phyloP scores from a whole-genome alignment of 2,797 vertebrate species.

The Ficedula albicollis region DNA sequence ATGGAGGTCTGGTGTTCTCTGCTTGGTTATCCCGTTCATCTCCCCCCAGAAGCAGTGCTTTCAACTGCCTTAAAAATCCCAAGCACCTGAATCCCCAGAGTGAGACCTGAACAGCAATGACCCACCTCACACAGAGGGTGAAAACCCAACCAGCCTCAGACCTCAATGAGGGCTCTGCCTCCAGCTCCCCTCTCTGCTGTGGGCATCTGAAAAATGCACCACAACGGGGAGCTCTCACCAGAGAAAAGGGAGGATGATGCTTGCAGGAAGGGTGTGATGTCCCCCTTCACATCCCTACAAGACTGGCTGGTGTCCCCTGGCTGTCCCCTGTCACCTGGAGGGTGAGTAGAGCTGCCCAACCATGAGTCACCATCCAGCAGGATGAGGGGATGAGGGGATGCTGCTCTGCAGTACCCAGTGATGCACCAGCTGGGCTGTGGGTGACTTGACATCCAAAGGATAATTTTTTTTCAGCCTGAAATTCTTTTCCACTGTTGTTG shows the following conservation, averaged over 20 bases:
- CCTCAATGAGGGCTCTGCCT: fast-evolving
- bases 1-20: neutral
- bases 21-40: neutral
- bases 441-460: neutral
- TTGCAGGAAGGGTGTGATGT: neutral
- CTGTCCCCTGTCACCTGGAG: too few relatives aligned
- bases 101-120: fast-evolving
- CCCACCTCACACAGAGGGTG: fast-evolving
- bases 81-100: neutral
- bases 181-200: neutral
- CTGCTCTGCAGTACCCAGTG: fast-evolving
- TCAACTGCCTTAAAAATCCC: neutral
- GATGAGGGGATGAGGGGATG: neutral
- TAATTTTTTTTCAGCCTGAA: neutral
- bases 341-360: neutral
- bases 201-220: neutral
- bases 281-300: fast-evolving
- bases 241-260: neutral
- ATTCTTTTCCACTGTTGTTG: neutral
- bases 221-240: neutral
- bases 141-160: neutral
- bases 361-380: neutral
- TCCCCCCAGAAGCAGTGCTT: neutral
- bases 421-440: neutral
- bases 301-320: neutral